Conservation (phyloP, 2,888 invertebrate genomes). For the Habroteleia sp. region DNA sequence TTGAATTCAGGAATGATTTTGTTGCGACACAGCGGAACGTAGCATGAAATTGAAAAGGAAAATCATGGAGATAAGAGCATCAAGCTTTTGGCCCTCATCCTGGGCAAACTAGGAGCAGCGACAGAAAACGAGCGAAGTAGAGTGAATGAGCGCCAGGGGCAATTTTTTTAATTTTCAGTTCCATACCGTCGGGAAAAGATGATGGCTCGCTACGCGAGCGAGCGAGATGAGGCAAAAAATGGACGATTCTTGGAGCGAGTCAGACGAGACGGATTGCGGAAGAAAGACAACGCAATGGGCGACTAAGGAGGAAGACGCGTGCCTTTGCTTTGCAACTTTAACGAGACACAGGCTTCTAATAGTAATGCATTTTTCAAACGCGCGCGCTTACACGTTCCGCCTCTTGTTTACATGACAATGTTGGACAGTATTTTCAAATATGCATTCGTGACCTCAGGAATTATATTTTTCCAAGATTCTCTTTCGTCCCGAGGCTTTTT, state of each 20-base stretch:
- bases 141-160: slow-evolving; percentile 45
- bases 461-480: slow-evolving; percentile 29
- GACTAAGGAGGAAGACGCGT: slow-evolving; percentile 36
- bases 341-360: slow-evolving; percentile 51
- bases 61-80: slow-evolving; percentile 56
- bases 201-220: slow-evolving; percentile 22
- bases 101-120: slow-evolving; percentile 33
- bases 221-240: slow-evolving; percentile 17
- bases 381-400: slow-evolving; percentile 13
- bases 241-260: slow-evolving; percentile 18
- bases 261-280: slow-evolving; percentile 19
- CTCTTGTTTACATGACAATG: slow-evolving; percentile 52
- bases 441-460: slow-evolving; percentile 43
- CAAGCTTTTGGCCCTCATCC: slow-evolving; percentile 52
- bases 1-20: slow-evolving; percentile 26
- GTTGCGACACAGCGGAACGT: slow-evolving; percentile 23
- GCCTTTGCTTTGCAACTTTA: slow-evolving; percentile 52
- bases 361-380: slow-evolving; percentile 51
- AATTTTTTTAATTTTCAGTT: slow-evolving; percentile 61
- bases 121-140: slow-evolving; percentile 19
- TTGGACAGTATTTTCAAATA: slow-evolving; percentile 39
- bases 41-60: slow-evolving; percentile 53
- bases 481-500: neutral
- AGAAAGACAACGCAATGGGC: slow-evolving; percentile 19
- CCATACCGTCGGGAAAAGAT: slow-evolving; percentile 23